Evolutionary conservation across 2,888 invertebrate species (phyloP), one percentile per base, ranked within the genome.

Genomic region (Xestia c-nigrum): DNA sequence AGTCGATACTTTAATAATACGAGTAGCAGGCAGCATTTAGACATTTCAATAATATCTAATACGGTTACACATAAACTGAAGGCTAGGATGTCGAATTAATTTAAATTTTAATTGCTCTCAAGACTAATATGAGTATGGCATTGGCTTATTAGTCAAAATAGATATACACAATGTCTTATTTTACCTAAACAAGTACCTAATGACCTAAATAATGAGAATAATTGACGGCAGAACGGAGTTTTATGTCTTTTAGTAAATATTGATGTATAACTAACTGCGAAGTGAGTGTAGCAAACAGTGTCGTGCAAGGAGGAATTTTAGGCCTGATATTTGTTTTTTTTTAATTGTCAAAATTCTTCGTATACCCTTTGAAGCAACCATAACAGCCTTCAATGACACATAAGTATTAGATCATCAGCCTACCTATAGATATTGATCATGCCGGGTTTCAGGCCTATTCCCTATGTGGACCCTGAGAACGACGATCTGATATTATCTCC

Each of bases 121-220:
- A 81, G 55, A 57, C 76, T 55, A 68, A 72, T 65, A 83, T 52
- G 66, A 40, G 43, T 63, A 47, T 69, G 77, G 63, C 85, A 78
- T 78, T 85, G 78, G 59, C 67, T 65, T 70, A 43, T 47, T 47
- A 43, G 61, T 74, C 46, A 46, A 84, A 72, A 84, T 73, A 76
- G 83, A 64, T n/a, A 14, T 43, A 24, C n/a, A 59, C 12, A 46
- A 59, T 21, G n/a, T n/a, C 9, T 57, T 5, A 74, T 10, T 24
- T 66, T 68, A 64, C 21, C 24, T n/a, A 55, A 59, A 57, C 38
- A 19, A 19, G 55, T 59, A 24, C 9, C 0, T 16, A 72, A 31
- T 64, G 55, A 55, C 47, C 63, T 73, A 72, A 64, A 80, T 78
- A 61, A 21, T 14, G 19, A 63, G n/a, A 68, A 68, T 31, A n/a